Evolutionary conservation across 2,113 vertebrate species (phyloP).

Genomic region (Odontesthes bonariensis): DNA sequence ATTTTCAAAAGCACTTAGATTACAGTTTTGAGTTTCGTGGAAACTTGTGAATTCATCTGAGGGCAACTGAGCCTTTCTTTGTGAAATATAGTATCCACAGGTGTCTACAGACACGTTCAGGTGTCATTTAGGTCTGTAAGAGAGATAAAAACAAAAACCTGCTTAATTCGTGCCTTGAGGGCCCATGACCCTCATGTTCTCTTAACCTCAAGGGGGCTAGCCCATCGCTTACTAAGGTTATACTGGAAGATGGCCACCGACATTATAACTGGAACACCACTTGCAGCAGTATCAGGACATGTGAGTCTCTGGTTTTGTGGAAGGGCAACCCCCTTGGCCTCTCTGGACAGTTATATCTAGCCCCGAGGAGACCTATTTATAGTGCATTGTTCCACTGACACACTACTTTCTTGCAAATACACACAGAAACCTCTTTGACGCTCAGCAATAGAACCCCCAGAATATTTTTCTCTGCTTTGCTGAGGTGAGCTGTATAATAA

Average conservation of each 20-base stretch:
- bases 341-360: conserved; percentile 68
- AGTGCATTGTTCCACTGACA: conserved; percentile 80
- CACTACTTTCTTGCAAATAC: conserved; percentile 68
- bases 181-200: conserved; percentile 1
- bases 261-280: conserved; percentile 58
- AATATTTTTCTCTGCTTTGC: conserved; percentile 23
- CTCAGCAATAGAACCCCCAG: conserved; percentile 17
- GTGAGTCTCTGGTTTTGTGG: conserved; percentile 62
- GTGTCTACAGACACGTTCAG: background rate
- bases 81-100: background rate
- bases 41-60: background rate
- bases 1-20: conserved; percentile 1
- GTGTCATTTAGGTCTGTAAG: background rate
- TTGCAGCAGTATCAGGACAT: conserved; percentile 58
- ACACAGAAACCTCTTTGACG: conserved; percentile 36
- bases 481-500: conserved; percentile 40
- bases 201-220: conserved; percentile 12
- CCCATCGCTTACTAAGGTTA: conserved; percentile 29
- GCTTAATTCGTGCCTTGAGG: background rate
- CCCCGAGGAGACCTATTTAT: conserved; percentile 73
- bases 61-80: background rate
- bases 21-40: background rate
- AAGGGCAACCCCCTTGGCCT: conserved; percentile 75
- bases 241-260: conserved; percentile 47
- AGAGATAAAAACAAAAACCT: background rate